Conservation (phyloP, 2,113 vertebrate species). For the Odocoileus virginianus region DNA sequence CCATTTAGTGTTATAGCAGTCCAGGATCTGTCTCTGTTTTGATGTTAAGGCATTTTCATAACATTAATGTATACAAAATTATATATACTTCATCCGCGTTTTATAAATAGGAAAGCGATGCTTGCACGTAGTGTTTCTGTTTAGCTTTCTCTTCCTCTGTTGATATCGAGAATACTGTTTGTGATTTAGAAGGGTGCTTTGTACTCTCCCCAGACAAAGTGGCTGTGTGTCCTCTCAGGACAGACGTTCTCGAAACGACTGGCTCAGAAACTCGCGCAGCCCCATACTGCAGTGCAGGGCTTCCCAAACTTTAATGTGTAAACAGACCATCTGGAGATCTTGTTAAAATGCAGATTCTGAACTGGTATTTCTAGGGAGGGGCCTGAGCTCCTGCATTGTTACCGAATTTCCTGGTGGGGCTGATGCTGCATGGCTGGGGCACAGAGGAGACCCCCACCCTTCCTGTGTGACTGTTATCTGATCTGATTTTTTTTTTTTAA, state of each 20-base stretch:
- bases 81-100: not conserved
- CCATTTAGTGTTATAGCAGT: not conserved
- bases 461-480: not conserved
- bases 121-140: not conserved
- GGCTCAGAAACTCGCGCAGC: not conserved
- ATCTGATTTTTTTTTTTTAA: not conserved
- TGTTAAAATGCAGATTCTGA: conserved; percentile 12
- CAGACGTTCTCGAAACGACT: not conserved
- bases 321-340: not conserved
- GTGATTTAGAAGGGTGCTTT: not conserved
- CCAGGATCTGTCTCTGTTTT: not conserved
- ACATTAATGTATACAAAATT: not conserved
- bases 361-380: not conserved
- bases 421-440: not conserved
- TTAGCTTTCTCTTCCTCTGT: not conserved
- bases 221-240: not conserved
- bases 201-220: not conserved
- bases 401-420: not conserved
- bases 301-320: not conserved
- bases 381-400: not conserved
- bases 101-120: conserved; percentile 27
- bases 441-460: not conserved
- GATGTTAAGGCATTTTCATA: conserved; percentile 2
- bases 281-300: not conserved
- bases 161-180: not conserved